These are phyloP conservation scores for Hetaerina americana DNA, from an alignment of 1,140 invertebrate genomes.

Conservation along the genomic window DNA sequence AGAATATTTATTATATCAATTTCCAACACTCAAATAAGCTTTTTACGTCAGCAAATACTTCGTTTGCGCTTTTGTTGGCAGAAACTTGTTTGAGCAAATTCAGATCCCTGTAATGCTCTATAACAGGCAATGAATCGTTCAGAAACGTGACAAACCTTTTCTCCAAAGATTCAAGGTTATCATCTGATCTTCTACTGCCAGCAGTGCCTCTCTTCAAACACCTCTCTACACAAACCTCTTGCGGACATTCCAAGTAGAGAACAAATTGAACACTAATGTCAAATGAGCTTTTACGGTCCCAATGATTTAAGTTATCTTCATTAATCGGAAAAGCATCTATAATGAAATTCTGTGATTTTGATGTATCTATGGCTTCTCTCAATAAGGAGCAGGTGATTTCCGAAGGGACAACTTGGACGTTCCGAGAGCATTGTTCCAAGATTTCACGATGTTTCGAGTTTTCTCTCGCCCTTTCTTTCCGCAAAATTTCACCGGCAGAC, in stretches of 20 bases:
- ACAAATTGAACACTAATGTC: slow-evolving; percentile 81
- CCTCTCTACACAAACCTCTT: slow-evolving; percentile 69
- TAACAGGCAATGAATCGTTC: slow-evolving; percentile 86
- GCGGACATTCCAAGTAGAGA: slow-evolving; percentile 82
- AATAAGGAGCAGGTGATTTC: slow-evolving; percentile 93
- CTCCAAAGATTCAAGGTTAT: slow-evolving; percentile 80
- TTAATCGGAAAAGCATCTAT: slow-evolving; percentile 99
- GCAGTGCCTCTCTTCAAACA: slow-evolving; percentile 77
- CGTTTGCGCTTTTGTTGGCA: slow-evolving; percentile 47
- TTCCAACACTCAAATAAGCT: too few relatives aligned
- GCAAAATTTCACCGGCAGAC: slow-evolving; percentile 93
- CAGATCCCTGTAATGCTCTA: slow-evolving; percentile 63
- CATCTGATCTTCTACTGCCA: slow-evolving; percentile 86
- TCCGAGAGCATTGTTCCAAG: slow-evolving; percentile 83
- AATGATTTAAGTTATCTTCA: slow-evolving; percentile 88
- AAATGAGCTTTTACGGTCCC: slow-evolving; percentile 71
- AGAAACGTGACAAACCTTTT: slow-evolving; percentile 86
- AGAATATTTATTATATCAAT: too few relatives aligned
- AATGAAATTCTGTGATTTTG: slow-evolving; percentile 67
- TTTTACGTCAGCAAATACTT: slow-evolving; percentile 59
- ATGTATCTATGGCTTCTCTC: slow-evolving; percentile 67
- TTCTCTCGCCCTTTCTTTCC: slow-evolving; percentile 73
- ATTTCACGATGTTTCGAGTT: slow-evolving; percentile 83
- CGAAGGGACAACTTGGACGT: slow-evolving; percentile 95
- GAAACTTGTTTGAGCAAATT: slow-evolving; percentile 68